Base-by-base conservation (phyloP, 2,113 vertebrate species). In the Cyanoramphus novaezelandiae region DNA sequence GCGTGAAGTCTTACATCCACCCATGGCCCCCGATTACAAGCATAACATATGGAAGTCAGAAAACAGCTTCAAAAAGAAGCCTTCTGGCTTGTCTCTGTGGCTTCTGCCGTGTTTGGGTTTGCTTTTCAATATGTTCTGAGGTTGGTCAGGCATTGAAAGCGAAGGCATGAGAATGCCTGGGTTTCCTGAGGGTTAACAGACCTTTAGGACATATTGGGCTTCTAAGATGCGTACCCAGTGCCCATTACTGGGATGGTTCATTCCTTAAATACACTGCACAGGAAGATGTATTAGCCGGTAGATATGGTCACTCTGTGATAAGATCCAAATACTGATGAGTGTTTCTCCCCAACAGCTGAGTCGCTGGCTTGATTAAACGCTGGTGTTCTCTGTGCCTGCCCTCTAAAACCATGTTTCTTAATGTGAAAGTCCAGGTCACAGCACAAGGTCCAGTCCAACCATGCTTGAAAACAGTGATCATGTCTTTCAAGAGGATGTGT, bases 231-330 rank as follows among this genome's bases (percentile, higher is more conserved):
- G 1, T 4, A 0, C 9, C 21, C 21, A 4, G 0, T n/a, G 8
- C 2, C 1, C 7, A 0, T n/a, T 2, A 1, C 23, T 17, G 21
- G 8, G 10, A 7, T 6, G 0, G 18, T 59, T 53, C 17, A 13
- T 43, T n/a, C 47, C 43, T 15, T 37, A 37, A 52, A 55, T 20
- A 10, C 0, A 1, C 29, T 39, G 63, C 75, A 21, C 15, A 39
- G 57, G 1, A 39, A 33, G 49, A 10, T 37, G 9, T 10, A 4
- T 46, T 53, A n/a, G 16, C 39, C 35, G n/a, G n/a, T 5, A 50
- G 39, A 10, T 47, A 10, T 8, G 53, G 33, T 33, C 27, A 13
- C 9, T 29, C 23, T 24, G 5, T 44, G 39, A 41, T 35, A 16
- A 69, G 21, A 39, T 74, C 7, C 72, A 91, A 62, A 46, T 31